Conservation (phyloP, 2,113 vertebrate species). For the Albula glossodonta region DNA sequence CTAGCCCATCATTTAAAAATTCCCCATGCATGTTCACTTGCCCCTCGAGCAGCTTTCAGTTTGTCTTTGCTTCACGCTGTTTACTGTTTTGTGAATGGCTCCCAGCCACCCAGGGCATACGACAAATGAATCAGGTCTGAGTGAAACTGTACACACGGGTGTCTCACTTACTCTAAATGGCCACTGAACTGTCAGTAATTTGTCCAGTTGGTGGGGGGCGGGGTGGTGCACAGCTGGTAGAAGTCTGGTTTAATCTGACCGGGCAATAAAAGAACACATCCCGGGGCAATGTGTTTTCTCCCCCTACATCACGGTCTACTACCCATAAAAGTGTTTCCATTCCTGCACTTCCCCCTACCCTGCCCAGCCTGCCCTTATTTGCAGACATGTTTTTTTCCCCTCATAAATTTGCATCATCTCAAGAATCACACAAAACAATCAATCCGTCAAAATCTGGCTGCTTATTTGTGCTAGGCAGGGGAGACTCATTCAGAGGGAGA, state of each 20-base stretch:
- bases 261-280: slow-evolving; percentile 17
- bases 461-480: not conserved
- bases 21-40: not conserved
- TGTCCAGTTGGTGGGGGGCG: slow-evolving; percentile 12
- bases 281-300: slow-evolving; percentile 23
- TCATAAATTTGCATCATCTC: not conserved
- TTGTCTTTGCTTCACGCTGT: too few relatives aligned
- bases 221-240: slow-evolving; percentile 12
- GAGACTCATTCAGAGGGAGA: not conserved
- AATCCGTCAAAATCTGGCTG: not conserved
- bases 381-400: not conserved
- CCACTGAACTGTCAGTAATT: slow-evolving; percentile 2
- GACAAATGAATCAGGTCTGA: slow-evolving; percentile 17
- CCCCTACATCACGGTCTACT: slow-evolving; percentile 29
- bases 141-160: not conserved
- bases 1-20: not conserved
- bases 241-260: slow-evolving; percentile 29
- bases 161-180: slow-evolving; percentile 12
- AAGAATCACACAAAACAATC: not conserved
- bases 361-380: not conserved
- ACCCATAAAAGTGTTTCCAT: not conserved
- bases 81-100: not conserved
- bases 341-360: not conserved
- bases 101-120: slow-evolving; percentile 11
- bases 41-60: not conserved